These are phyloP conservation scores for Catostomus latipinnis DNA, from an alignment of 2,797 vertebrate species.

Conservation along the genomic window DNA sequence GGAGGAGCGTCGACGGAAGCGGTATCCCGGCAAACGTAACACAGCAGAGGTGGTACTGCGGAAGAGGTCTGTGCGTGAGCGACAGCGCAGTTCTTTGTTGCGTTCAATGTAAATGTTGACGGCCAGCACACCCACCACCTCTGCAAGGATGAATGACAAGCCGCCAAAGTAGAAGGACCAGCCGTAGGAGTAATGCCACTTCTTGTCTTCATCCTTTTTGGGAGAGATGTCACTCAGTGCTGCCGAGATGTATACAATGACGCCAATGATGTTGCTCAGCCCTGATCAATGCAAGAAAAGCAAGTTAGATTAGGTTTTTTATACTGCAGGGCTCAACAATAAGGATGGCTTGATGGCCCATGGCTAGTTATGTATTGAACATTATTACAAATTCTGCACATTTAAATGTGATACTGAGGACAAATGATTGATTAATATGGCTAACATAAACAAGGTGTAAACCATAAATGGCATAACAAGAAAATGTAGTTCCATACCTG, in stretches of 20 bases:
- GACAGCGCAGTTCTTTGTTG: conserved; percentile 91
- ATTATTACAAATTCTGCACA: no score
- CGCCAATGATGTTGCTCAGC: conserved; percentile 95
- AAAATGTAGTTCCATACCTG: conserved; percentile 75
- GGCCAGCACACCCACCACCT: conserved; percentile 92
- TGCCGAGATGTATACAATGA: conserved; percentile 94
- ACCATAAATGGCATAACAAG: no score
- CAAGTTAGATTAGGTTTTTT: neutral
- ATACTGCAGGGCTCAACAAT: no score
- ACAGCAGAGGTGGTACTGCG: conserved; percentile 86
- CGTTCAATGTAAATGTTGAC: conserved; percentile 96
- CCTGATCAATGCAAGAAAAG: conserved; percentile 68
- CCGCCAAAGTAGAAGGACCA: conserved; percentile 97
- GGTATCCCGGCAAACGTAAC: conserved; percentile 89
- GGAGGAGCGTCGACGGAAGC: conserved; percentile 88
- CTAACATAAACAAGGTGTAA: no score
- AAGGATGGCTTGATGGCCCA: no score
- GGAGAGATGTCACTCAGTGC: conserved; percentile 91
- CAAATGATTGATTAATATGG: no score
- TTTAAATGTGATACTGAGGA: no score
- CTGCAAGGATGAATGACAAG: conserved; percentile 92
- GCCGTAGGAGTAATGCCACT: conserved; percentile 93
- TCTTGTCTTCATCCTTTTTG: conserved; percentile 91
- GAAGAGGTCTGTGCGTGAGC: conserved; percentile 88
- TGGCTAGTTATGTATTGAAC: no score